These are phyloP conservation scores for Allobates femoralis DNA, from an alignment of 2,797 vertebrate genomes.

Conservation along the genomic window DNA sequence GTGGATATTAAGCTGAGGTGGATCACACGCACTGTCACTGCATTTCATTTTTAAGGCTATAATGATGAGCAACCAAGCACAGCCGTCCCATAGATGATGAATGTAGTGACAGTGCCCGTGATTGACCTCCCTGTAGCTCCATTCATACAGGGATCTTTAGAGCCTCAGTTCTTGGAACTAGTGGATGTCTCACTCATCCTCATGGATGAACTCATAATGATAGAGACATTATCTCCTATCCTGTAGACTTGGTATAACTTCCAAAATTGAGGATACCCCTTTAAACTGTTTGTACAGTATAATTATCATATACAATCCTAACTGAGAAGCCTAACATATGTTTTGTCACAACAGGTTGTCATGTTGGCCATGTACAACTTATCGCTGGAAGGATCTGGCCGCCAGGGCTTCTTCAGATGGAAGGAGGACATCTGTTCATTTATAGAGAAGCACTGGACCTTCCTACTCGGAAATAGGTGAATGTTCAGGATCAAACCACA, in stretches of 20 bases:
- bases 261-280: background rate
- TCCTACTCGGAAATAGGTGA: slow-evolving; percentile 92
- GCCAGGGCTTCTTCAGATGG: slow-evolving; percentile 98
- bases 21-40: too few relatives aligned
- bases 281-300: background rate
- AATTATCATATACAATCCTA: background rate
- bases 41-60: too few relatives aligned
- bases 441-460: slow-evolving; percentile 96
- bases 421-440: slow-evolving; percentile 98
- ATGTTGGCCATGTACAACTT: slow-evolving; percentile 99
- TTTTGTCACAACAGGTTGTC: slow-evolving; percentile 83
- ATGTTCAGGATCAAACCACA: background rate
- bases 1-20: too few relatives aligned
- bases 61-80: too few relatives aligned
- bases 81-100: too few relatives aligned
- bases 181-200: too few relatives aligned
- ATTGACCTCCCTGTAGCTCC: too few relatives aligned
- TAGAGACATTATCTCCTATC: too few relatives aligned
- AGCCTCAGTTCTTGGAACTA: too few relatives aligned
- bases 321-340: background rate
- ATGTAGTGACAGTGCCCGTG: too few relatives aligned
- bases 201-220: too few relatives aligned
- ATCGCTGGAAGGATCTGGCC: slow-evolving; percentile 94
- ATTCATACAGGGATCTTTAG: too few relatives aligned
- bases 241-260: background rate